Conservation (phyloP, 1,140 invertebrate species). For the Planococcus citri region DNA sequence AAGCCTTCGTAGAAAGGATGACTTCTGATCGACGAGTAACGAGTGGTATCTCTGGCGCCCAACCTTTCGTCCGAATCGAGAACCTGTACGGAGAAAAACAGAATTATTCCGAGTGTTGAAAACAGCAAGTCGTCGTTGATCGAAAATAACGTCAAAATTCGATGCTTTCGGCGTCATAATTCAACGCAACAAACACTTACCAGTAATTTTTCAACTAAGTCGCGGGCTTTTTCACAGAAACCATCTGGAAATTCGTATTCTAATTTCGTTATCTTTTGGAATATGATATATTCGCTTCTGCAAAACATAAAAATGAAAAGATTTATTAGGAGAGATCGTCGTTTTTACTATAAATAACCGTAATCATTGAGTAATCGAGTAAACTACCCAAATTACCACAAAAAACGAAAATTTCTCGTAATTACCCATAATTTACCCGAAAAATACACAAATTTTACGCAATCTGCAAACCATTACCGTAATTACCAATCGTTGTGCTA, state of each 20-base stretch:
- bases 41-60: conserved; percentile 62
- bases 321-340: too few species aligned
- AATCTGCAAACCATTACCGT: too few species aligned
- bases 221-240: conserved; percentile 67
- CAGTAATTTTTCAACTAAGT: conserved; percentile 77
- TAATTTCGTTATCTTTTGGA: conserved; percentile 86
- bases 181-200: conserved; percentile 40
- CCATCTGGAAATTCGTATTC: conserved; percentile 87
- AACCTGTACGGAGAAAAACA: conserved; percentile 35
- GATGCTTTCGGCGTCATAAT: too few species aligned
- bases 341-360: too few species aligned
- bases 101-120: too few species aligned
- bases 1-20: conserved; percentile 78
- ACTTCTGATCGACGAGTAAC: conserved; percentile 66
- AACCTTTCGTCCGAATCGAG: conserved; percentile 65
- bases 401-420: too few species aligned
- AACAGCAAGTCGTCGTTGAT: not conserved
- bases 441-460: too few species aligned
- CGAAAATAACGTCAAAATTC: not conserved
- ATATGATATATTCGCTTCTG: conserved; percentile 90
- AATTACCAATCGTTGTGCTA: too few species aligned
- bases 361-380: too few species aligned
- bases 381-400: too few species aligned
- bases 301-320: conserved; percentile 27
- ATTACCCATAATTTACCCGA: too few species aligned